These are phyloP conservation scores for Haliclystus octoradiatus DNA, from an alignment of 30 jellyfish, hydroid and myxozoan genomes.

Conservation along the genomic window DNA sequence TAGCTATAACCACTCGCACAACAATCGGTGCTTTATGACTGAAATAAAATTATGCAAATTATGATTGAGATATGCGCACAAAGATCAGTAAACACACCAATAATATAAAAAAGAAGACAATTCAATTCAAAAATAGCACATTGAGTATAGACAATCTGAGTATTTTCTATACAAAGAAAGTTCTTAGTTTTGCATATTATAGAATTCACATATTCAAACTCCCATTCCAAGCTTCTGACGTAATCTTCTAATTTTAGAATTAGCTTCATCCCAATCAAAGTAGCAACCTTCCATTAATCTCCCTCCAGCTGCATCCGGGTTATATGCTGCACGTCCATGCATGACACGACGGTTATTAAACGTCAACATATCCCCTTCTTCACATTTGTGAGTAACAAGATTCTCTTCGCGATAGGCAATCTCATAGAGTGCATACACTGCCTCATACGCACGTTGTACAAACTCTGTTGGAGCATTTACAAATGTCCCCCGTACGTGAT, in stretches of 20 bases:
- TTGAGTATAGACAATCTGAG: too few relatives aligned
- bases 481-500: constrained; percentile 52
- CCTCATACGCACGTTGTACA: constrained; percentile 42
- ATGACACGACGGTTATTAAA: constrained; percentile 49
- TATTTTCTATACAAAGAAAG: too few relatives aligned
- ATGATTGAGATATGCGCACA: too few relatives aligned
- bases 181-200: too few relatives aligned
- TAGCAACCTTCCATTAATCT: constrained; percentile 48
- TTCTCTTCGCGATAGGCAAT: constrained; percentile 16
- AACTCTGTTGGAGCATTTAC: constrained; percentile 66
- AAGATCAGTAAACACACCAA: too few relatives aligned
- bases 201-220: too few relatives aligned
- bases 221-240: background rate
- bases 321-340: constrained; percentile 67
- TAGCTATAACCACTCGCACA: too few relatives aligned
- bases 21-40: too few relatives aligned
- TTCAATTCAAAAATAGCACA: too few relatives aligned
- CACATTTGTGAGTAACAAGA: constrained; percentile 21
- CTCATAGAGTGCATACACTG: constrained; percentile 16
- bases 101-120: too few relatives aligned
- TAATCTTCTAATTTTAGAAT: constrained; percentile 30
- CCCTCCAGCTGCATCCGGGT: constrained; percentile 20
- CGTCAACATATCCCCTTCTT: constrained; percentile 43
- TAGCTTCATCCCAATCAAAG: constrained; percentile 67
- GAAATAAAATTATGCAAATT: too few relatives aligned